Evolutionary conservation across 1,140 invertebrate species (phyloP).

Genomic region (Drosophila repleta): DNA sequence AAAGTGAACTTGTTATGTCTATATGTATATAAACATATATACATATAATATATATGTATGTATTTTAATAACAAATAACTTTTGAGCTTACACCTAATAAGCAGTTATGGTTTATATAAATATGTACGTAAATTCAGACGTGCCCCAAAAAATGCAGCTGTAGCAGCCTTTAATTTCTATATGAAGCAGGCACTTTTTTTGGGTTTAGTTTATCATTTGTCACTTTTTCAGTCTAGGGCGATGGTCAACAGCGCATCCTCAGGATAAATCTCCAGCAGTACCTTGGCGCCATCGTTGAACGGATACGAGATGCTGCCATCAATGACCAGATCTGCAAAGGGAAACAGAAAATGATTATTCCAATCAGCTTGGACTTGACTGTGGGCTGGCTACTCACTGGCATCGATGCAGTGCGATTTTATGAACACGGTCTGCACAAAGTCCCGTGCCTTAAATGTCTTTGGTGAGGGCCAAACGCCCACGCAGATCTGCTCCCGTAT

Average conservation of each 20-base stretch:
- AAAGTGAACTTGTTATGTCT: conserved; percentile 13
- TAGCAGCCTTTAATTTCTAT: conserved; percentile 23
- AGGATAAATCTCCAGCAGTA: conserved; percentile 91
- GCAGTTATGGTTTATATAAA: conserved; percentile 59
- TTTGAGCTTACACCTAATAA: conserved; percentile 67
- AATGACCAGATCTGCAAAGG: conserved; percentile 91
- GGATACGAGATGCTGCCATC: conserved; percentile 97
- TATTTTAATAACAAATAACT: conserved; percentile 54
- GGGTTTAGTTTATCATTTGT: conserved; percentile 1
- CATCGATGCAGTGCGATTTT: conserved; percentile 96
- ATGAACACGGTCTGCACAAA: conserved; percentile 90
- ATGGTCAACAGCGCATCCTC: conserved; percentile 95
- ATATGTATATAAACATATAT: neutral
- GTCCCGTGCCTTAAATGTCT: conserved; percentile 88
- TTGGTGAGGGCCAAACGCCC: conserved; percentile 90
- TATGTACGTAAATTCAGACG: conserved; percentile 56
- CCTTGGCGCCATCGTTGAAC: conserved; percentile 97
- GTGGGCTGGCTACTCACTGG: conserved; percentile 84
- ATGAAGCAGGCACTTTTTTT: conserved; percentile 39
- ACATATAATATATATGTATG: conserved; percentile 12
- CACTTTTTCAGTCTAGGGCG: conserved; percentile 84
- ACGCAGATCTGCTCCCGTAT: conserved; percentile 95
- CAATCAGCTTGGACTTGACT: neutral
- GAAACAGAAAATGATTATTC: neutral
- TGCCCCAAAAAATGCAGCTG: conserved; percentile 35